Evolutionary conservation across 2,113 vertebrate genomes (phyloP), one percentile per base, ranked within the genome.

Genomic region (Scophthalmus maximus): DNA sequence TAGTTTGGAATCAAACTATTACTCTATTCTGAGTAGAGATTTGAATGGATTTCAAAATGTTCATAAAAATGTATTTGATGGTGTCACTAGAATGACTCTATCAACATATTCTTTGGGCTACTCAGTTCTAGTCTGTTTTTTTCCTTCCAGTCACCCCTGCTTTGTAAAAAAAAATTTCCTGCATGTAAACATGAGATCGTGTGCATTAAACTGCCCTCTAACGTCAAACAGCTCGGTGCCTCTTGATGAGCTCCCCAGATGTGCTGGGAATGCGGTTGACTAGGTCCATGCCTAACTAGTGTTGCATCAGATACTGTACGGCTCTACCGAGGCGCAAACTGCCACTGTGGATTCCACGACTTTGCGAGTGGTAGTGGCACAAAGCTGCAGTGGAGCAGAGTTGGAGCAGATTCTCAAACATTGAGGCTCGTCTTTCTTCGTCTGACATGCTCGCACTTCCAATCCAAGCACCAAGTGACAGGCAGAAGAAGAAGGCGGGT

Each of bases 231-330:
- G 50, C 46, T 15, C 17, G 32, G 34, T 29, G 67, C 44, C 20
- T 53, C 8, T 25, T 23, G 47, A 59, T 27, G 34, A 42, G 11
- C 34, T 81, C 32, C 68, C 32, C 51, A 73, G 18, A 64, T 15
- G 56, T 68, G 47, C 34, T 51, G 36, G 1, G 40, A 69, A 73
- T 47, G 44, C 26, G 11, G 38, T 64, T 62, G 46, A 56, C 6
- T 3, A 68, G 49, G 62, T 64, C 57, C 46, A 17, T 68, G 62
- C 70, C 22, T 51, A n/a, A 55, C 30, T 5, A 65, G 47, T 40
- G 50, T 73, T 79, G 56, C 70, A 78, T 72, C 75, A 84, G 66
- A 78, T 51, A n/a, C n/a, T n/a, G n/a, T n/a, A 49, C 1, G 44
- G 18, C 34, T 69, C 10, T 17, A 20, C 18, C 5, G 51, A 69